Percentiles rank a stretch among this genome's conserved stretches.
phyloP scores from a whole-genome alignment of 2,888 invertebrate genomes.

The Exocentrus adspersus region DNA sequence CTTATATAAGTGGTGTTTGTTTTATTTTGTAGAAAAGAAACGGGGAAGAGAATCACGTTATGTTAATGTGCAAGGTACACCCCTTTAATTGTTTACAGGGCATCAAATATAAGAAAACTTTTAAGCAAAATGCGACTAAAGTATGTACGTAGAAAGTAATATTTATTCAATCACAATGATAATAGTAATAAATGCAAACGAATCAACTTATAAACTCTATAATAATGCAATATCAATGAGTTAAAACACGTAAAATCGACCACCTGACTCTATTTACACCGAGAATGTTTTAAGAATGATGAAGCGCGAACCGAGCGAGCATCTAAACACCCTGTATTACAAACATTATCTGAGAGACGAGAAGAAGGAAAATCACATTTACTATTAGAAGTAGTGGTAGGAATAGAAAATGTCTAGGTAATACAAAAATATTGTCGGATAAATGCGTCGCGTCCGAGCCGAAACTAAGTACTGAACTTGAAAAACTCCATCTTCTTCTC shows the following conservation, averaged over 20 bases:
- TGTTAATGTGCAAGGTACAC: no score
- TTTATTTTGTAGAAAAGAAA: no score
- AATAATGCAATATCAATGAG: constrained; percentile 12
- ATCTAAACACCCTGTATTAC: constrained; percentile 26
- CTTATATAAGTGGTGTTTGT: no score
- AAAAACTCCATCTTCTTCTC: constrained; percentile 75
- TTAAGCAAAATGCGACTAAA: no score
- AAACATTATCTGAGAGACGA: constrained; percentile 24
- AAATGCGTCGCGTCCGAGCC: constrained; percentile 23
- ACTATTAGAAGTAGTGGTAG: constrained; percentile 20
- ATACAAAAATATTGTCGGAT: constrained; percentile 29
- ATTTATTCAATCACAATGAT: neutral
- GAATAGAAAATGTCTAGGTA: constrained; percentile 24
- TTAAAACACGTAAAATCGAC: constrained; percentile 12
- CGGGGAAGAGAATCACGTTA: no score
- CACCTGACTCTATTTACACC: constrained; percentile 24
- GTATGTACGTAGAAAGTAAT: no score
- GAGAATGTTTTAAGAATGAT: constrained; percentile 22
- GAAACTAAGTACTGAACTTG: constrained; percentile 60
- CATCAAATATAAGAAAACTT: no score
- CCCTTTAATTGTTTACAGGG: no score
- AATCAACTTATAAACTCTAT: constrained; percentile 1
- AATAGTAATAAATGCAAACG: constrained; percentile 11
- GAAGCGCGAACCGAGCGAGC: constrained; percentile 25
- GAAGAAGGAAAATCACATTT: constrained; percentile 24